Percentiles rank a stretch among this genome's conserved stretches.
Conservation (phyloP, 2,888 invertebrate species). For the Candidula unifasciata region DNA sequence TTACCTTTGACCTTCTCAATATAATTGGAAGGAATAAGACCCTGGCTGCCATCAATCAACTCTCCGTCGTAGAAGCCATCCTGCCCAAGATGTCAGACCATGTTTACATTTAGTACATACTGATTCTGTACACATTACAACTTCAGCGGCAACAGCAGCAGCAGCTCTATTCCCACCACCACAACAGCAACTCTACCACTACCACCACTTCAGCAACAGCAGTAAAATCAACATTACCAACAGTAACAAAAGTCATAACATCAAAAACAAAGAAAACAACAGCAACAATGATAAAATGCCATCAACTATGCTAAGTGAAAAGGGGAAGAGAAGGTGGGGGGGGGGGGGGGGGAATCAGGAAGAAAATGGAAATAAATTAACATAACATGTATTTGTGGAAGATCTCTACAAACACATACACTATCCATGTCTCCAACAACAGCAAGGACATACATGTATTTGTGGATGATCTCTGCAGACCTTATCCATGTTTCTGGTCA, state of each 20-base stretch:
- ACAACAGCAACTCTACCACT: not conserved
- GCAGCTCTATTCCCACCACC: not conserved
- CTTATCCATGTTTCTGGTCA: too few relatives aligned
- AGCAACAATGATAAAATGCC: too few relatives aligned
- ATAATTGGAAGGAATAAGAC: constrained; percentile 90
- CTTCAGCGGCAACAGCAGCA: not conserved
- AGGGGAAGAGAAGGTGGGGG: too few relatives aligned
- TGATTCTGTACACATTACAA: too few relatives aligned
- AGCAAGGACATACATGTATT: too few relatives aligned
- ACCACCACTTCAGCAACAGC: not conserved
- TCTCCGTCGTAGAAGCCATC: constrained; percentile 97
- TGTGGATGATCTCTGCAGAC: too few relatives aligned
- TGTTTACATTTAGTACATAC: too few relatives aligned
- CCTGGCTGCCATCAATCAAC: constrained; percentile 92
- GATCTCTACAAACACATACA: constrained; percentile 89
- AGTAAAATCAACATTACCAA: not conserved
- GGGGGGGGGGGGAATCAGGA: too few relatives aligned
- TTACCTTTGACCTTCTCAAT: constrained; percentile 76
- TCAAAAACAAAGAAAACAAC: not conserved
- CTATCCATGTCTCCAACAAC: constrained; percentile 91
- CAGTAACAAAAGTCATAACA: not conserved
- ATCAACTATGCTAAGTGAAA: too few relatives aligned
- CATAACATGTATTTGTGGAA: too few relatives aligned
- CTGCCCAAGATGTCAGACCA: constrained; percentile 69
- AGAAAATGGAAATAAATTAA: too few relatives aligned